phyloP scores from a whole-genome alignment of 2,888 invertebrate genomes.

The Tethea ocularis region DNA sequence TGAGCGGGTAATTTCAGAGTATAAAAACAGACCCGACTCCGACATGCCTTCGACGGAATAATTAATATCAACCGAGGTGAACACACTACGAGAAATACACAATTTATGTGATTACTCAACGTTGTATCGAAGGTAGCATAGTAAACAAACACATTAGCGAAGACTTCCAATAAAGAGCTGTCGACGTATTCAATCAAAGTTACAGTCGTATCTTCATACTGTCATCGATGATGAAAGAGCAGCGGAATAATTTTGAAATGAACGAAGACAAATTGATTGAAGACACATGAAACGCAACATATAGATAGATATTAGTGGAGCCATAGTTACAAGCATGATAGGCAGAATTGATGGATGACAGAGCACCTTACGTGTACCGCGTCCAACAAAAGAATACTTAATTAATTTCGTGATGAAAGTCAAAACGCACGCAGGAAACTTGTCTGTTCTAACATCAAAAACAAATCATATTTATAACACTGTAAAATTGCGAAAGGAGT shows the following conservation, averaged over 20 bases:
- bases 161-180: conserved; percentile 14
- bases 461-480: conserved; percentile 50
- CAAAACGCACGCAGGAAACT: conserved; percentile 56
- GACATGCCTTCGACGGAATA: conserved; percentile 59
- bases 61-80: conserved; percentile 67
- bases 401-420: conserved; percentile 76
- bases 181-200: conserved; percentile 36
- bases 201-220: conserved; percentile 28
- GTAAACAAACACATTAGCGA: conserved; percentile 17
- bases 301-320: conserved; percentile 51
- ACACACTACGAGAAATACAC: conserved; percentile 43
- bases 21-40: conserved; percentile 63
- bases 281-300: conserved; percentile 50
- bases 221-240: conserved; percentile 56
- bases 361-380: conserved; percentile 55
- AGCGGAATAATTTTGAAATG: conserved; percentile 58
- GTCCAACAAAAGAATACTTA: conserved; percentile 72
- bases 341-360: conserved; percentile 77
- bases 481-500: conserved; percentile 34
- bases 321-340: conserved; percentile 62
- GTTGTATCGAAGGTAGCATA: conserved; percentile 30
- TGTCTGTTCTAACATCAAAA: conserved; percentile 46
- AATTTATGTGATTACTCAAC: conserved; percentile 38
- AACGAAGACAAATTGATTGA: conserved; percentile 69
- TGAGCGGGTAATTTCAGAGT: conserved; percentile 68